Base-by-base conservation (phyloP, 2,113 vertebrate genomes). In the Eolophus roseicapilla region DNA sequence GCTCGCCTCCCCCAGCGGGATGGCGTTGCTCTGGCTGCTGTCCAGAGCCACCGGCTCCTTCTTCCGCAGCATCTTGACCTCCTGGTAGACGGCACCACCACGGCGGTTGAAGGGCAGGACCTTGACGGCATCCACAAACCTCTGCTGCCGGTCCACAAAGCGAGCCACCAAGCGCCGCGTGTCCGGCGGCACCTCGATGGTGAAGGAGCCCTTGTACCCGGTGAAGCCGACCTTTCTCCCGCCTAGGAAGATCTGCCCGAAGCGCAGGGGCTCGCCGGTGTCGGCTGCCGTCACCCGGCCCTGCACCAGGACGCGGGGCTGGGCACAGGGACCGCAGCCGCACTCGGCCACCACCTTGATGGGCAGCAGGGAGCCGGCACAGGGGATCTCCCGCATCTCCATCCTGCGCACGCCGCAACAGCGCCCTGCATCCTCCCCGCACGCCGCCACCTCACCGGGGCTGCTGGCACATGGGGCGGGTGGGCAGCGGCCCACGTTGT, bases 121-220 rank as follows among this genome's bases (percentile, higher is more conserved):
- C 86, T 98, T 99, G n/a, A 99, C 53, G 2, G 99, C 96, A 29
- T 99, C 99, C 77, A 99, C 79, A 27, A 99, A 98, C 69, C 97
- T 98, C 70, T 98, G 91, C 25, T 95, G 97, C 31, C 97, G 97
- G 55, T 99, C 99, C 64, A 99, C 98, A 59, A 99, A 99, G 46
- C 98, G 99, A 28, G 98, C 96, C 27, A 99, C 99, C 71, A 99
- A 92, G 62, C 99, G 98, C 90, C 98, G 97, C 0, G 98, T 98
- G 78, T 98, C 98, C 4, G 98, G 97, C 0, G 98, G 97, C 65
- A 99, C 98, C 92, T 99, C 98, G 11, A 99, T 96, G 31, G 98
- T 99, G 97, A 99, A 99, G 55, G 98, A 98, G 15, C 99, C 99
- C 93, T 98, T 98, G 98, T 98, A 99, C 53, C 99, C 98, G 1